Base-by-base conservation (phyloP, 1,140 invertebrate species). In the Ptiloglossa arizonensis region DNA sequence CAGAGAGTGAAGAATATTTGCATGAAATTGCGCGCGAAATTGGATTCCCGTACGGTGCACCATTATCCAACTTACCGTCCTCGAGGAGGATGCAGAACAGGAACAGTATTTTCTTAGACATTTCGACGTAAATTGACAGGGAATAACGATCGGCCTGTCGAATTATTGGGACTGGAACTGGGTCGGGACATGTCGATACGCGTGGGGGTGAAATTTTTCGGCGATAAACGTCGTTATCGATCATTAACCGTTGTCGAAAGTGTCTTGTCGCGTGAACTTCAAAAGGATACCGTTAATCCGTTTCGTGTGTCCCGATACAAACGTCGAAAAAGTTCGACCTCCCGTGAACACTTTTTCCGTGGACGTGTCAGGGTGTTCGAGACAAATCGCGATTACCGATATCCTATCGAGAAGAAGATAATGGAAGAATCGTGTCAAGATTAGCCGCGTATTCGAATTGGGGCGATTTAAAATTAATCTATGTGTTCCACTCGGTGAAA, bases 371-470 rank as follows among this genome's bases (percentile, higher is more conserved):
- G 38, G 15, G n/a, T 15, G 62, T 48, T 0, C 24, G 8, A 64
- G n/a, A 17, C 5, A 41, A 54, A 75, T 69, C 11, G 22, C 24
- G 52, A 69, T 75, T 69, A 68, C 17, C 73, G 82, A 83, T 83
- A 83, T 22, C 64, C 8, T 70, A 84, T 84, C 82, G 41, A 62
- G 56, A 35, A 52, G 6, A 41, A 70, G 59, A 82, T 79, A 80
- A 84, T 80, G 66, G 66, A 69, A 70, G 19, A 83, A 56, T 60
- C 70, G 66, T 79, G 75, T 80, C 70, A 72, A 84, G 70, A 84
- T 75, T 50, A 60, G 50, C 41, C 56, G n/a, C 44, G 13, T 27
- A 19, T 27, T 48, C 67, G 69, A 70, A 71, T 77, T 60, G 32
- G 4, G 52, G 13, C 56, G 38, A 70, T 71, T 70, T 54, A 46